A percentile compares a stretch with the other conserved stretches of the same genome.
Evolutionary conservation across 2,113 vertebrate species (phyloP).

Genomic region (Prolemur simus): DNA sequence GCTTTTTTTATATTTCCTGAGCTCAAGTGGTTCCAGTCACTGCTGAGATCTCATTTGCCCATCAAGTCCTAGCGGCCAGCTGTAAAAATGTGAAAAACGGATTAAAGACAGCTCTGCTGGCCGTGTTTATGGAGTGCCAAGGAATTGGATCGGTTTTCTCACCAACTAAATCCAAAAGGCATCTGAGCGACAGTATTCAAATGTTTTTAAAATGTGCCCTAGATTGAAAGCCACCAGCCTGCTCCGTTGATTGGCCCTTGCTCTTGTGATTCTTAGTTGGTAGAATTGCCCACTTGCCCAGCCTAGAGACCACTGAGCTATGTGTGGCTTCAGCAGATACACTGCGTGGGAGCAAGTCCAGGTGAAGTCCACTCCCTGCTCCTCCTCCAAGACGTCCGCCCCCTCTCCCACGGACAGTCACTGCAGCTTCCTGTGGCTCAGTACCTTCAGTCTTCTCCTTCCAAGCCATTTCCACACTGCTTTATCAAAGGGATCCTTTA

Average conservation of each 20-base stretch:
- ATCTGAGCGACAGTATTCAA: neutral
- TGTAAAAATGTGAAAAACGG: slow-evolving; percentile 32
- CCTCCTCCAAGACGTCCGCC: neutral
- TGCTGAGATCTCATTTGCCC: neutral
- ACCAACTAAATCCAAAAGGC: neutral
- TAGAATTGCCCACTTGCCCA: neutral
- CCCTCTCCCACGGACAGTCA: neutral
- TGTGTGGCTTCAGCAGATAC: neutral
- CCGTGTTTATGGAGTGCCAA: neutral
- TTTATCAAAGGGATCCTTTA: neutral
- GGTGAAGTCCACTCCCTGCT: neutral
- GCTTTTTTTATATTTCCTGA: neutral
- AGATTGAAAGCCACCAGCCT: neutral
- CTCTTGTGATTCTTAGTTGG: neutral
- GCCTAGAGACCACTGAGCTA: neutral
- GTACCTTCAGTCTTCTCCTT: neutral
- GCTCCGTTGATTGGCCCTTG: neutral
- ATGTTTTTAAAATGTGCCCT: neutral
- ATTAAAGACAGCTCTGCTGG: neutral
- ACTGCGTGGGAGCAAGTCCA: neutral
- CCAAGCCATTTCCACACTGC: neutral
- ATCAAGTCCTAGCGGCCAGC: neutral
- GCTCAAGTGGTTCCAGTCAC: neutral
- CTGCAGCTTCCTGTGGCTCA: neutral
- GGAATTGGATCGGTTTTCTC: neutral